Percentiles rank a stretch among this genome's conserved stretches.
These are phyloP conservation scores for Nephrotoma guestfalica DNA, from an alignment of 2,888 invertebrate genomes.

Conservation along the genomic window DNA sequence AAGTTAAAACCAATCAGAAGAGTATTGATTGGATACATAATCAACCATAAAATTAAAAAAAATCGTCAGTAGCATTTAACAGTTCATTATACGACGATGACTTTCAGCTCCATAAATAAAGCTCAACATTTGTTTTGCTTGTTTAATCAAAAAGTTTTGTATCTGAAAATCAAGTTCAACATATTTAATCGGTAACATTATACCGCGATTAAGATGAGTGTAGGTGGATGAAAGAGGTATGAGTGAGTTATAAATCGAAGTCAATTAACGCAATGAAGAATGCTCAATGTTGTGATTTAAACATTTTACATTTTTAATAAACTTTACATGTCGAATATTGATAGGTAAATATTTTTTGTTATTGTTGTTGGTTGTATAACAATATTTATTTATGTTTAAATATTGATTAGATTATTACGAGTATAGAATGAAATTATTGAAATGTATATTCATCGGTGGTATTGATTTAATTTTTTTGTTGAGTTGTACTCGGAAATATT, in stretches of 20 bases:
- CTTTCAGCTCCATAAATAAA: too few relatives aligned
- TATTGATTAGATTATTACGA: background rate
- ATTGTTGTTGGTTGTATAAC: background rate
- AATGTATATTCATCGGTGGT: too few relatives aligned
- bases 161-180: too few relatives aligned
- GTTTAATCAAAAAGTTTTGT: too few relatives aligned
- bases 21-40: background rate
- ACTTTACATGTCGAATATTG: background rate
- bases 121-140: too few relatives aligned
- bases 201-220: background rate
- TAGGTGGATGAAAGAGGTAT: too few relatives aligned
- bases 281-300: too few relatives aligned
- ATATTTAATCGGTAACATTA: background rate
- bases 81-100: background rate
- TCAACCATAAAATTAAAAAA: background rate
- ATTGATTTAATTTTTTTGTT: background rate
- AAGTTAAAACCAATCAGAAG: background rate
- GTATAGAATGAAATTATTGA: background rate
- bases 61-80: background rate
- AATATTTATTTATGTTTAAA: background rate
- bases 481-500: background rate
- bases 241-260: too few relatives aligned
- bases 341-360: background rate
- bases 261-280: too few relatives aligned
- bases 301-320: background rate